Evolutionary conservation across 2,797 vertebrate species (phyloP).

Genomic region (Esox lucius): DNA sequence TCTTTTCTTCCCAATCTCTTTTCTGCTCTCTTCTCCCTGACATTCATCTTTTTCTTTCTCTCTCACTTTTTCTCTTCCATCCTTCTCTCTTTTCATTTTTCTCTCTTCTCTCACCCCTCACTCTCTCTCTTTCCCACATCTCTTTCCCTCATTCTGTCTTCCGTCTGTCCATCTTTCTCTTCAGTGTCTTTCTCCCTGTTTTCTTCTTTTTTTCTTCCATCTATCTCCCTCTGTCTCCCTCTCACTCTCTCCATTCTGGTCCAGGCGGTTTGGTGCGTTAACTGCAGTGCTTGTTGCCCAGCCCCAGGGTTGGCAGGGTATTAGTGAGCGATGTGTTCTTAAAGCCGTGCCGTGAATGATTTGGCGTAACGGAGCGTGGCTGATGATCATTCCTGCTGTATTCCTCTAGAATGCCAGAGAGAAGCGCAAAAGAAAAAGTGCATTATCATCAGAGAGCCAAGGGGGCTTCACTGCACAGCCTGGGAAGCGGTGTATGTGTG

Average conservation of each 20-base stretch:
- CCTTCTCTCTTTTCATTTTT: neutral
- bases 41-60: no score
- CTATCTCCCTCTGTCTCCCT: neutral
- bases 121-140: neutral
- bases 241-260: neutral
- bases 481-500: neutral
- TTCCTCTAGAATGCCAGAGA: constrained; percentile 6
- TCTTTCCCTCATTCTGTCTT: neutral
- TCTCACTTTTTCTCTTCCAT: no score
- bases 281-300: neutral
- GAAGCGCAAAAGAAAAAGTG: neutral
- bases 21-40: no score
- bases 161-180: neutral
- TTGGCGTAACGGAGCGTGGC: constrained; percentile 24
- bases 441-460: constrained; percentile 25
- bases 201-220: neutral
- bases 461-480: neutral
- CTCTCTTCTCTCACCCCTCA: neutral
- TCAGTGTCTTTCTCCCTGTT: no score
- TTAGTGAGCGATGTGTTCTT: constrained; percentile 28
- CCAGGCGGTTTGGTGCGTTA: neutral
- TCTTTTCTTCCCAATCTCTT: no score
- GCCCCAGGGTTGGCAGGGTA: constrained; percentile 27
- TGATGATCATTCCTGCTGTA: constrained; percentile 29
- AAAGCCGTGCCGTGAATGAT: constrained; percentile 28